phyloP scores from a whole-genome alignment of 2,797 vertebrate genomes.

The Rhincodon typus region DNA sequence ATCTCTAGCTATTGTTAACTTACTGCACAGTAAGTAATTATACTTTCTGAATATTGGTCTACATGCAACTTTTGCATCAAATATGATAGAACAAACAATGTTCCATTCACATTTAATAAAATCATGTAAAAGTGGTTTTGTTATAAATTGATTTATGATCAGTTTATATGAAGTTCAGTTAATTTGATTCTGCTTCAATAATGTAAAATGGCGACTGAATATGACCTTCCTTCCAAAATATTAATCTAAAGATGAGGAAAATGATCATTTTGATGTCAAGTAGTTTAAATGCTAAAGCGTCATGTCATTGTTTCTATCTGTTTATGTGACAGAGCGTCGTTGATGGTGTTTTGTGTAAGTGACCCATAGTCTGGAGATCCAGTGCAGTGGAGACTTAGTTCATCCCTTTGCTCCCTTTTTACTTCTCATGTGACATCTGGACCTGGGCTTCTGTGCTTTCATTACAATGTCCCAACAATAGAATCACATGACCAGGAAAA shows the following conservation, averaged over 20 bases:
- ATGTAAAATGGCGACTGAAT: not conserved
- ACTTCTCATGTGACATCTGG: not conserved
- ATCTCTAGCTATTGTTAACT: constrained; percentile 54
- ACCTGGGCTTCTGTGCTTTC: not conserved
- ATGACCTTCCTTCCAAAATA: not conserved
- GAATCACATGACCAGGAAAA: not conserved
- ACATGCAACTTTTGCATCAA: not conserved
- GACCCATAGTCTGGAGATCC: not conserved
- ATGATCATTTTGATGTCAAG: not conserved
- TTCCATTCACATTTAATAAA: not conserved
- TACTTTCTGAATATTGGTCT: constrained; percentile 41
- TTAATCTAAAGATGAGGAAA: not conserved
- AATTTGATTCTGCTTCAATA: not conserved
- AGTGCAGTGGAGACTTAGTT: not conserved
- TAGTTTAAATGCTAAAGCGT: not conserved
- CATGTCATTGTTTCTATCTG: not conserved
- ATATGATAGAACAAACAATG: not conserved
- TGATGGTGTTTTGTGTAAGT: not conserved
- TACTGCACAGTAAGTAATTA: constrained; percentile 39
- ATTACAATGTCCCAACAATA: not conserved
- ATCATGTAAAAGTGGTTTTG: not conserved
- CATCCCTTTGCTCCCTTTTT: not conserved
- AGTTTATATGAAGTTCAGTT: not conserved
- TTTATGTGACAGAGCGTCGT: not conserved
- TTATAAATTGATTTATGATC: not conserved